Conservation (phyloP, 2,113 vertebrate genomes). For the Pandion haliaetus region DNA sequence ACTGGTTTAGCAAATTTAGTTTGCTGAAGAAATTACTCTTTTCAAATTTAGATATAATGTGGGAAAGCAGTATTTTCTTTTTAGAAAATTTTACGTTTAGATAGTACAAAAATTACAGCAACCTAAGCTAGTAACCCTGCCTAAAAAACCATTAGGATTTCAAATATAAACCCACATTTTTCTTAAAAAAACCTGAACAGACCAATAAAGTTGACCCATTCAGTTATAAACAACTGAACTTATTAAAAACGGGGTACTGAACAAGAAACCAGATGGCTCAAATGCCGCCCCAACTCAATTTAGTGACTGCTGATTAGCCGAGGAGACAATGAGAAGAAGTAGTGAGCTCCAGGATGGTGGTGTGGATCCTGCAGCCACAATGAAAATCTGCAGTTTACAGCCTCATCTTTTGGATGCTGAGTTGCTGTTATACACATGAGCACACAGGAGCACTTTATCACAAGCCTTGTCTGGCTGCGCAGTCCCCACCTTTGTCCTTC, state of each 20-base stretch:
- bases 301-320: neutral
- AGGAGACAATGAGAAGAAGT: neutral
- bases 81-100: neutral
- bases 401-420: neutral
- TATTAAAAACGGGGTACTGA: neutral
- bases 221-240: neutral
- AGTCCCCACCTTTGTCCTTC: neutral
- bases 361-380: neutral
- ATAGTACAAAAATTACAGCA: neutral
- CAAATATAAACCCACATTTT: neutral
- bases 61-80: neutral
- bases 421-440: neutral
- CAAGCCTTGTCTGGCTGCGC: rapidly evolving
- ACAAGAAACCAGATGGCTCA: neutral
- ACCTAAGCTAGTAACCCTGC: neutral
- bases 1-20: neutral
- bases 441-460: neutral
- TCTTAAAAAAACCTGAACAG: neutral
- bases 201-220: neutral
- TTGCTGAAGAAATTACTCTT: neutral
- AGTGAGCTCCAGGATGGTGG: neutral
- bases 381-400: neutral
- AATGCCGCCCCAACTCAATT: neutral
- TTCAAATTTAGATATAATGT: neutral
- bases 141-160: neutral